A percentile compares a stretch with the other conserved stretches of the same genome.
Evolutionary conservation across 2,113 vertebrate species (phyloP).

Genomic region (Microcebus tavaratra): DNA sequence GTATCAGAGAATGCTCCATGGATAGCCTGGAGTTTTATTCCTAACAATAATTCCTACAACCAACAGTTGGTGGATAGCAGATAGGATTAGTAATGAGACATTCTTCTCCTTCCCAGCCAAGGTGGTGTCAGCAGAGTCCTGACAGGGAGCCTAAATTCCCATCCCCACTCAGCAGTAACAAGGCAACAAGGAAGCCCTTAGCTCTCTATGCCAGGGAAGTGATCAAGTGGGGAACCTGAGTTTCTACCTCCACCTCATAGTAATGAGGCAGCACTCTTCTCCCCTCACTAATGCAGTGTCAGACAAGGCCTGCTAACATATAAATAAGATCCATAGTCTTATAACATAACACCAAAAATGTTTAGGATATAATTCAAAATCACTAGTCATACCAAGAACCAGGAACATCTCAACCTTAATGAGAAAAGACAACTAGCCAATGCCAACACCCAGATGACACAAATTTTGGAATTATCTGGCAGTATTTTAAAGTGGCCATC

Average conservation of each 20-base stretch:
- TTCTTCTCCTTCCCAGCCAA: neutral
- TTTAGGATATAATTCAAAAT: neutral
- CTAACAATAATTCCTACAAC: neutral
- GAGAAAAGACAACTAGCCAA: neutral
- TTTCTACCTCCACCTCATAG: neutral
- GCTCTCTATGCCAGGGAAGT: neutral
- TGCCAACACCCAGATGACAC: neutral
- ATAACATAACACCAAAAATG: neutral
- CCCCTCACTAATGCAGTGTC: neutral
- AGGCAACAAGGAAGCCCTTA: neutral
- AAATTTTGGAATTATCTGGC: neutral
- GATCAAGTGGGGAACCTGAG: neutral
- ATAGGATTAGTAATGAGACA: no score
- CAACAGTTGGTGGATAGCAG: neutral
- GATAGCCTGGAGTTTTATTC: neutral
- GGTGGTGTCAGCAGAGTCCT: neutral
- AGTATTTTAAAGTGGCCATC: neutral
- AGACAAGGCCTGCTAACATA: neutral
- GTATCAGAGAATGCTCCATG: neutral
- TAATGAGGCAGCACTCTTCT: neutral
- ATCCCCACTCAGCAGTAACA: accelerated
- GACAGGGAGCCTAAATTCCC: neutral
- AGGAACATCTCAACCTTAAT: neutral
- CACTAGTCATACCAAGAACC: neutral
- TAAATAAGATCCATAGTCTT: neutral